Evolutionary conservation across 2,113 vertebrate species (phyloP).

Genomic region (Pygoscelis adeliae): DNA sequence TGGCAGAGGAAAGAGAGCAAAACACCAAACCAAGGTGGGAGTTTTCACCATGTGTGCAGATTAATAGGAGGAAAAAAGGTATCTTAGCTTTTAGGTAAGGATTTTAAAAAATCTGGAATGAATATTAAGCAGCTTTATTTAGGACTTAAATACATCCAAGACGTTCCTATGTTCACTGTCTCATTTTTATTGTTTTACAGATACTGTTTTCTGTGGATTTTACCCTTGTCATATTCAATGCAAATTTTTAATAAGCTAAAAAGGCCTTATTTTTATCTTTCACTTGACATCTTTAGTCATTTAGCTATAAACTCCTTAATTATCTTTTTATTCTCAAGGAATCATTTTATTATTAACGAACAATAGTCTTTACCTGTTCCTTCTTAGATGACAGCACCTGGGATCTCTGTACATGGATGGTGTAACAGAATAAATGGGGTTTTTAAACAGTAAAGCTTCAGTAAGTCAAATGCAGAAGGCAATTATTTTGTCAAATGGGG

Average conservation of each 20-base stretch:
- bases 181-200: background rate
- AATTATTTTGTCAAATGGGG: slow-evolving; percentile 12
- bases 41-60: background rate
- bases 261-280: background rate
- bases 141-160: background rate
- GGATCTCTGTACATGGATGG: background rate
- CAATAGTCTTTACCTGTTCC: background rate
- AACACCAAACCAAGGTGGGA: background rate
- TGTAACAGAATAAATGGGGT: background rate
- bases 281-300: background rate
- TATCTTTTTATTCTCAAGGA: slow-evolving; percentile 9
- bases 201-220: background rate
- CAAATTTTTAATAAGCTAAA: background rate
- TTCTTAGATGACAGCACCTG: background rate
- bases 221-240: background rate
- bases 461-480: background rate
- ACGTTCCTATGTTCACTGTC: background rate
- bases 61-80: background rate
- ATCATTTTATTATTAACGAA: slow-evolving; percentile 6
- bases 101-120: background rate
- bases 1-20: background rate
- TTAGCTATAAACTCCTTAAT: slow-evolving; percentile 3
- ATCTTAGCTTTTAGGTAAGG: background rate
- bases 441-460: slow-evolving; percentile 7
- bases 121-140: background rate